Percentiles rank a stretch among this genome's conserved stretches.
These are phyloP conservation scores for Drosophila robusta DNA, from an alignment of 2,888 invertebrate genomes.

Conservation along the genomic window DNA sequence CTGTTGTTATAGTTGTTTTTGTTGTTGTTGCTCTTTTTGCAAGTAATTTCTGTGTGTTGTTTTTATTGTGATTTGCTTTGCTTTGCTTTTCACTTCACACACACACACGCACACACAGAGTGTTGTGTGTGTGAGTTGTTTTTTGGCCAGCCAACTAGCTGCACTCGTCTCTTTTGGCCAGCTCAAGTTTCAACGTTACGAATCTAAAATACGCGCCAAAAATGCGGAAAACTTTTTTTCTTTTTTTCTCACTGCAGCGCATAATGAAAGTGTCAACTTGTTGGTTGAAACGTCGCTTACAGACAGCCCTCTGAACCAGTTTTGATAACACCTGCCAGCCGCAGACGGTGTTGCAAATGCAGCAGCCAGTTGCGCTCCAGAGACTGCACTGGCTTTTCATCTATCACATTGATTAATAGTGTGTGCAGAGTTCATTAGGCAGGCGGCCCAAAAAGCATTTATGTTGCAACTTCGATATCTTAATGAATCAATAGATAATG, in stretches of 20 bases:
- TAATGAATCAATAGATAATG: background rate
- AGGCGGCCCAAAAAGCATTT: constrained; percentile 14
- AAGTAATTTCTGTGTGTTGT: constrained; percentile 56
- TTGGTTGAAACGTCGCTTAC: constrained; percentile 22
- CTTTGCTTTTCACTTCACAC: constrained; percentile 74
- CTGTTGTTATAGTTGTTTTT: constrained; percentile 12
- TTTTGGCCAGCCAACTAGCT: constrained; percentile 62
- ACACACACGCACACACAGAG: constrained; percentile 11
- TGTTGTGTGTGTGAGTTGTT: constrained; percentile 31
- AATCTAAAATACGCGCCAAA: constrained; percentile 59
- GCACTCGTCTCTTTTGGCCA: constrained; percentile 72
- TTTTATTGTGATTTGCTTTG: constrained; percentile 32
- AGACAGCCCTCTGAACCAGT: constrained; percentile 59
- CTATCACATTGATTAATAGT: constrained; percentile 49
- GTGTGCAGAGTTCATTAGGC: constrained; percentile 23
- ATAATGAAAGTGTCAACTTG: constrained; percentile 78
- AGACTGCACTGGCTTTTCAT: constrained; percentile 23
- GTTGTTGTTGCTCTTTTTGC: constrained; percentile 34
- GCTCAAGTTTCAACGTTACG: constrained; percentile 63
- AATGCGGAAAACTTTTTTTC: constrained; percentile 72
- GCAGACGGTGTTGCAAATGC: too few species aligned
- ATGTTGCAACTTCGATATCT: constrained; percentile 36
- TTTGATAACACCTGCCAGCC: constrained; percentile 47
- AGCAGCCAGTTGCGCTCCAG: too few species aligned
- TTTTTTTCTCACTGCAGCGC: constrained; percentile 2